Conservation (phyloP, 2,888 invertebrate species). For the Volucella zonaria region DNA sequence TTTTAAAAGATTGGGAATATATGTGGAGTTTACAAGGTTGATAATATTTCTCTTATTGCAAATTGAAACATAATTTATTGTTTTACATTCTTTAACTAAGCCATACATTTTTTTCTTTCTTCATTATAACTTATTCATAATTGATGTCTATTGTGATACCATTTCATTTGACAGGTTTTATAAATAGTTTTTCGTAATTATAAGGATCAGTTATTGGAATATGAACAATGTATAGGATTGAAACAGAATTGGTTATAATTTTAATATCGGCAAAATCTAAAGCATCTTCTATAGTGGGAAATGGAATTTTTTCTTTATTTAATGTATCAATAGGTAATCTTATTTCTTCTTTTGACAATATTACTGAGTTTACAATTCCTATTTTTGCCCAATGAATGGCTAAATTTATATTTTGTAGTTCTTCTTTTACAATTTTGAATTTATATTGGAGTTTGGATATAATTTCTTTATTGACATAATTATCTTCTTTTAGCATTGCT, state of each 20-base stretch:
- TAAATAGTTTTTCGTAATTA: conserved; percentile 34
- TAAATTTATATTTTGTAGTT: conserved; percentile 44
- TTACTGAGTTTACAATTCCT: conserved; percentile 44
- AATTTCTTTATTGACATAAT: conserved; percentile 24
- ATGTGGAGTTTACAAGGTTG: too few relatives aligned
- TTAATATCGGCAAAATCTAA: conserved; percentile 43
- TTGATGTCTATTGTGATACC: too few relatives aligned
- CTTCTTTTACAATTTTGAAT: conserved; percentile 28
- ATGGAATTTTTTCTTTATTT: conserved; percentile 43
- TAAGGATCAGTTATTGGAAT: conserved; percentile 43
- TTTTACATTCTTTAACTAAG: conserved; percentile 22
- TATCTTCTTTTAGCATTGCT: conserved; percentile 4
- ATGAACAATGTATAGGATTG: conserved; percentile 50
- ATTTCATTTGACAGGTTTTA: conserved; percentile 51
- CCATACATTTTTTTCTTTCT: too few relatives aligned
- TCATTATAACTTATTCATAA: too few relatives aligned
- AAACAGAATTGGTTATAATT: conserved; percentile 16
- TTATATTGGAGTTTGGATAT: conserved; percentile 10
- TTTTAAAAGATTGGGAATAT: too few relatives aligned
- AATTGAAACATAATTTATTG: conserved; percentile 27
- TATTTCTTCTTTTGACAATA: conserved; percentile 51
- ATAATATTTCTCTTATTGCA: conserved; percentile 25
- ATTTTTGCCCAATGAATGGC: conserved; percentile 54
- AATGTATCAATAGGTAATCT: conserved; percentile 30
- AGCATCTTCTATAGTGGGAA: conserved; percentile 47